These are phyloP conservation scores for Bujurquina vittata DNA, from an alignment of 2,113 vertebrate species.

Conservation along the genomic window DNA sequence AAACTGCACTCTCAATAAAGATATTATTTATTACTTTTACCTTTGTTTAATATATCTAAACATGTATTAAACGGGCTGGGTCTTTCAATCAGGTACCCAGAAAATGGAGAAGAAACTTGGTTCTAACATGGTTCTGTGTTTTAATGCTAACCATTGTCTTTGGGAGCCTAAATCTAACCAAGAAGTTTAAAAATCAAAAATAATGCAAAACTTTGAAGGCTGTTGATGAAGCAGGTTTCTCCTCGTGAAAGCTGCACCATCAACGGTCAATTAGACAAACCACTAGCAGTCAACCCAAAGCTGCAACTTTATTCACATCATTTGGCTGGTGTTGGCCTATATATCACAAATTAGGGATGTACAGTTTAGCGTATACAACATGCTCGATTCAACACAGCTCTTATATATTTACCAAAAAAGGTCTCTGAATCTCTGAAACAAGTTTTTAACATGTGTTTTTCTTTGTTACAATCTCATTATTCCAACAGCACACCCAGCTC, in stretches of 20 bases:
- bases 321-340: neutral
- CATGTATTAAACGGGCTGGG: fast-evolving
- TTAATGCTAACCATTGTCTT: neutral
- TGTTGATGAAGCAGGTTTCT: neutral
- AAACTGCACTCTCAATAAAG: neutral
- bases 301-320: too few relatives aligned
- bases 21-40: neutral
- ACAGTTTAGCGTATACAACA: neutral
- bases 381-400: neutral
- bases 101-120: neutral
- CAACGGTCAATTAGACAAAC: too few relatives aligned
- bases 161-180: neutral
- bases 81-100: neutral
- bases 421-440: neutral
- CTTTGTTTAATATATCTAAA: neutral
- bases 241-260: too few relatives aligned
- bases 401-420: neutral
- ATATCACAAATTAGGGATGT: neutral
- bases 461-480: neutral
- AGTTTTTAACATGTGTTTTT: neutral
- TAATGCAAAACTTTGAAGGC: neutral
- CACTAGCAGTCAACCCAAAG: too few relatives aligned
- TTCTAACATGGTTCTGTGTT: neutral
- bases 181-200: neutral
- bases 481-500: neutral